Percentiles rank a stretch among this genome's conserved stretches.
Evolutionary conservation across 2,113 vertebrate genomes (phyloP).

Genomic region (Galbula dea): DNA sequence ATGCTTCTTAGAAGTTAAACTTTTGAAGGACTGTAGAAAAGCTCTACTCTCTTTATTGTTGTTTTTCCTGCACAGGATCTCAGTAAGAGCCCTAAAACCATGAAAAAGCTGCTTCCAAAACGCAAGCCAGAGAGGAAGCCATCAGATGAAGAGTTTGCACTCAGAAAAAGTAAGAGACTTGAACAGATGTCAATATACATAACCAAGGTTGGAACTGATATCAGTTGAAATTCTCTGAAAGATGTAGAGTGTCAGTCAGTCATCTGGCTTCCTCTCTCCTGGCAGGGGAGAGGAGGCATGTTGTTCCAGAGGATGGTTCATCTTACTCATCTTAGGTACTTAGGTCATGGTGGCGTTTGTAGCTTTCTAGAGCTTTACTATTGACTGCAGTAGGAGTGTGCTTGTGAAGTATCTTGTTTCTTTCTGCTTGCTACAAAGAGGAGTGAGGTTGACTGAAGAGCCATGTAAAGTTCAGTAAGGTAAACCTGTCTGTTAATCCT

Average conservation of each 20-base stretch:
- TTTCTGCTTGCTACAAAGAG: not conserved
- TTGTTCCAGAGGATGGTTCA: not conserved
- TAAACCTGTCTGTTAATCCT: not conserved
- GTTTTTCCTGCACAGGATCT: slow-evolving; percentile 79
- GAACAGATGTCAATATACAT: not conserved
- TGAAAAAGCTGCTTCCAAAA: slow-evolving; percentile 98
- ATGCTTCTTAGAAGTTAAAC: not conserved
- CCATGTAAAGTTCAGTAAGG: not conserved
- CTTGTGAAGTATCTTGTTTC: not conserved
- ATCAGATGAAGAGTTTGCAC: slow-evolving; percentile 94
- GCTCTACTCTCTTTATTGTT: not conserved
- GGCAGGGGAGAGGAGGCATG: not conserved
- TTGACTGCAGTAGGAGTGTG: not conserved
- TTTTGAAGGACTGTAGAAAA: not conserved
- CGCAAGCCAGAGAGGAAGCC: slow-evolving; percentile 96
- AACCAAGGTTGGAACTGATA: not conserved
- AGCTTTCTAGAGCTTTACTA: not conserved
- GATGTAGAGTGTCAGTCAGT: not conserved
- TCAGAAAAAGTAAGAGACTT: slow-evolving; percentile 90
- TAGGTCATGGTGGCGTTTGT: not conserved
- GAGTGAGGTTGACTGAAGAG: not conserved
- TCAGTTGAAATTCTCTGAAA: not conserved
- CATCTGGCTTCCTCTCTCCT: not conserved
- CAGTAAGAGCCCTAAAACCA: slow-evolving; percentile 98
- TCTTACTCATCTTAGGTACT: not conserved